A percentile compares a stretch with the other conserved stretches of the same genome.
These are phyloP conservation scores for Aphidoletes aphidimyza DNA, from an alignment of 2,888 invertebrate genomes.

Conservation along the genomic window DNA sequence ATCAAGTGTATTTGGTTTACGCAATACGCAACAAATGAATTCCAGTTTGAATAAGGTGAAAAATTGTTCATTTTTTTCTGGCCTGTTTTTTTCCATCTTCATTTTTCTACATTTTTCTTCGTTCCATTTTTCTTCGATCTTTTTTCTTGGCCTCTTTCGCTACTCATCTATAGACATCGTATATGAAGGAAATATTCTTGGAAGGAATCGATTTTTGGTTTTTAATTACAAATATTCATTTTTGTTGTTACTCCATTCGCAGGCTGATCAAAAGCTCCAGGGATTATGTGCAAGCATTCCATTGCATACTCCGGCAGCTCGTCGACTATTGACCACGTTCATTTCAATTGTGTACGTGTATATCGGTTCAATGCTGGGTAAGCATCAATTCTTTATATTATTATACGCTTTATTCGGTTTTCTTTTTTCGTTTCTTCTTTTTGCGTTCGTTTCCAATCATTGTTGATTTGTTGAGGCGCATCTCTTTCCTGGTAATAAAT, in stretches of 20 bases:
- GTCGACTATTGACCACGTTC: slow-evolving; percentile 37
- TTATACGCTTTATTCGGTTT: too few species aligned
- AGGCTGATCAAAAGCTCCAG: slow-evolving; percentile 18
- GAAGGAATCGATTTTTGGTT: not conserved
- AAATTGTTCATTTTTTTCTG: not conserved
- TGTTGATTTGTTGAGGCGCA: not conserved
- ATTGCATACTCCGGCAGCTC: not conserved
- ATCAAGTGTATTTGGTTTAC: slow-evolving; percentile 64
- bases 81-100: not conserved
- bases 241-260: too few species aligned
- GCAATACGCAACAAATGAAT: slow-evolving; percentile 63
- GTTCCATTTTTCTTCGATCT: too few species aligned
- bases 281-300: slow-evolving; percentile 18
- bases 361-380: not conserved
- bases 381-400: too few species aligned
- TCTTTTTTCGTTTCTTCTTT: not conserved
- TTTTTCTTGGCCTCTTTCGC: too few species aligned
- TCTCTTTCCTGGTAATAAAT: not conserved
- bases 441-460: not conserved
- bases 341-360: slow-evolving; percentile 34
- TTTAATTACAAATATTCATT: slow-evolving; percentile 38
- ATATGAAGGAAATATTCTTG: too few species aligned
- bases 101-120: not conserved
- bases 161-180: too few species aligned
- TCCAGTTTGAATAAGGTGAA: slow-evolving; percentile 62